A percentile compares a stretch with the other conserved stretches of the same genome.
These are phyloP conservation scores for Meriones unguiculatus DNA, from an alignment of 2,113 vertebrate species.

Conservation along the genomic window DNA sequence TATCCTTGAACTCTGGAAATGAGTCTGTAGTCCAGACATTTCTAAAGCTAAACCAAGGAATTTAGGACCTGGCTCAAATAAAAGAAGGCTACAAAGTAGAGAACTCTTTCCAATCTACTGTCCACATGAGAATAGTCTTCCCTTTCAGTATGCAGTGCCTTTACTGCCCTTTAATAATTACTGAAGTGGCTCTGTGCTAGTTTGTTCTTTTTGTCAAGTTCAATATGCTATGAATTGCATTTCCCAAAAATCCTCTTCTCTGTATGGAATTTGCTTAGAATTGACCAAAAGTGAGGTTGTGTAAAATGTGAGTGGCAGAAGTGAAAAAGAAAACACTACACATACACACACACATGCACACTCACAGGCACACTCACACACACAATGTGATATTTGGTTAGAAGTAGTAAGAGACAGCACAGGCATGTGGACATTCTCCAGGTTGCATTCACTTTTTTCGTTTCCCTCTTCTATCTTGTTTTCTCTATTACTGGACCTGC, in stretches of 20 bases:
- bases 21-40: background rate
- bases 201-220: background rate
- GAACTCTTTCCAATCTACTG: background rate
- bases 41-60: slow-evolving; percentile 14
- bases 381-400: slow-evolving; percentile 35
- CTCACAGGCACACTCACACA: background rate
- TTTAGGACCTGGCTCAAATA: background rate
- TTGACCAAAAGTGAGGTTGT: slow-evolving; percentile 10
- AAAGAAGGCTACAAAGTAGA: slow-evolving; percentile 46
- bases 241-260: background rate
- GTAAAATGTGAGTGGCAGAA: background rate
- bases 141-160: background rate
- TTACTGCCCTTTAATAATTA: slow-evolving; percentile 14
- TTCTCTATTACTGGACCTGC: background rate
- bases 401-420: background rate
- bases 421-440: background rate
- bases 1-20: slow-evolving; percentile 28
- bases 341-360: background rate
- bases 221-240: background rate
- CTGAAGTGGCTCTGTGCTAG: background rate
- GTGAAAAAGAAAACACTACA: slow-evolving; percentile 31
- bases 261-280: slow-evolving; percentile 6
- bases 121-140: background rate
- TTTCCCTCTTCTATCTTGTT: background rate
- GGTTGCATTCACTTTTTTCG: background rate